Conservation (phyloP, 2,113 vertebrate genomes). For the Xenopus borealis region DNA sequence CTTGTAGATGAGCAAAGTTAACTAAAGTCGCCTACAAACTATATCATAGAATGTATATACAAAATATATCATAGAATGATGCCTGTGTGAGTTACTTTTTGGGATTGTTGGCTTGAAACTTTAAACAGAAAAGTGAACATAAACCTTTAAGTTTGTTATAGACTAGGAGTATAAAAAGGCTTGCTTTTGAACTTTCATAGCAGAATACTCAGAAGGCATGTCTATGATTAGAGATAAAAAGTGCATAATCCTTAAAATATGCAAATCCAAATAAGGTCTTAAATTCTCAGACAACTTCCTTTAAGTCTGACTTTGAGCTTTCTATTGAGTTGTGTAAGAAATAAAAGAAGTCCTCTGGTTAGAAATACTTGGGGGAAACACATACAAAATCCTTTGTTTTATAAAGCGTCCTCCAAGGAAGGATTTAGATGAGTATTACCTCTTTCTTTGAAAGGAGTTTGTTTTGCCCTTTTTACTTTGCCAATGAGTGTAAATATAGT, state of each 20-base stretch:
- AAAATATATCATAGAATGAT: too few relatives aligned
- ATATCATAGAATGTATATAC: too few relatives aligned
- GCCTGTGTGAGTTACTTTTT: too few relatives aligned
- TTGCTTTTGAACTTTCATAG: conserved; percentile 2
- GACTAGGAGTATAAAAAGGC: not conserved
- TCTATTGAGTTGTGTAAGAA: conserved; percentile 5
- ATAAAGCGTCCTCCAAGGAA: conserved; percentile 14
- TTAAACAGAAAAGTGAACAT: too few relatives aligned
- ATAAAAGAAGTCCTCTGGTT: conserved; percentile 10
- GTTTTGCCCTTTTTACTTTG: not conserved
- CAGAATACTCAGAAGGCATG: conserved; percentile 1
- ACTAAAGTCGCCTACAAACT: too few relatives aligned
- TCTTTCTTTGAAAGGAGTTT: conserved; percentile 4
- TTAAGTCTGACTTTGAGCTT: conserved; percentile 17
- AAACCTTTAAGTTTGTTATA: too few relatives aligned
- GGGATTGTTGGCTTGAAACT: too few relatives aligned
- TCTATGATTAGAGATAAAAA: conserved; percentile 12
- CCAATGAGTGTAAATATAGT: not conserved
- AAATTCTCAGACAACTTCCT: conserved; percentile 22
- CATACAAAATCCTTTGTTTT: conserved; percentile 11
- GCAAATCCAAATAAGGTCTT: conserved; percentile 24
- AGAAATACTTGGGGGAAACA: conserved; percentile 2
- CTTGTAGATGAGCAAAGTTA: too few relatives aligned
- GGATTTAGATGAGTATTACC: conserved; percentile 3
- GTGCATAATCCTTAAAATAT: conserved; percentile 20